A percentile compares a stretch with the other conserved stretches of the same genome.
Conservation (phyloP, 2,113 vertebrate genomes). For the Oncorhynchus mykiss region DNA sequence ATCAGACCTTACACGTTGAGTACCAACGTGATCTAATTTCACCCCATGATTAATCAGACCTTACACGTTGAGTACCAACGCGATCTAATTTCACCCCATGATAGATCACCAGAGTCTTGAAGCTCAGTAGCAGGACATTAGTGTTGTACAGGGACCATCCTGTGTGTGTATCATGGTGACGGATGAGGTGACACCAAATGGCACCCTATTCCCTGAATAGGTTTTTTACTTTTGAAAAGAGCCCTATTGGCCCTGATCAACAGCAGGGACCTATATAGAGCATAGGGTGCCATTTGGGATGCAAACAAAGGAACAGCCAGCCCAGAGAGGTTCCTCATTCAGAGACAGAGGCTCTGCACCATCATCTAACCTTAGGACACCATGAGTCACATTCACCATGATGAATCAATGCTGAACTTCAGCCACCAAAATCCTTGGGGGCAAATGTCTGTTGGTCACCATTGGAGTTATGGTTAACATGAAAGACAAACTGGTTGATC, state of each 20-base stretch:
- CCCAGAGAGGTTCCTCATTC: constrained; percentile 11
- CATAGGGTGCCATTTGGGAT: no score
- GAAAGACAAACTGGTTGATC: background rate
- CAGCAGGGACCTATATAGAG: no score
- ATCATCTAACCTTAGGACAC: constrained; percentile 43
- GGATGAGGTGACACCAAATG: background rate
- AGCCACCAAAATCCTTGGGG: constrained; percentile 12
- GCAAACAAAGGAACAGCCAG: background rate
- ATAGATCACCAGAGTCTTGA: no score
- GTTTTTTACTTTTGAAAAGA: no score
- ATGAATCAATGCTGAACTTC: constrained; percentile 17
- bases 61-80: no score
- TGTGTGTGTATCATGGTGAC: background rate
- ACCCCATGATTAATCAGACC: no score
- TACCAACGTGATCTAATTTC: no score
- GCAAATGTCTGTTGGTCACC: constrained; percentile 26
- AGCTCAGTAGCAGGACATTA: background rate
- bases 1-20: no score
- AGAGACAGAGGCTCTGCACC: constrained; percentile 9
- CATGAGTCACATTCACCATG: constrained; percentile 32
- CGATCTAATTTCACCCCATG: no score
- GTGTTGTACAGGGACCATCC: background rate
- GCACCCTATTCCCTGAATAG: no score
- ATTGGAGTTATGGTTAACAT: constrained; percentile 33
- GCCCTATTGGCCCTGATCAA: no score